A percentile compares a stretch with the other conserved stretches of the same genome.
These are phyloP conservation scores for Prorops nasuta DNA, from an alignment of 1,140 invertebrate species.

Conservation along the genomic window DNA sequence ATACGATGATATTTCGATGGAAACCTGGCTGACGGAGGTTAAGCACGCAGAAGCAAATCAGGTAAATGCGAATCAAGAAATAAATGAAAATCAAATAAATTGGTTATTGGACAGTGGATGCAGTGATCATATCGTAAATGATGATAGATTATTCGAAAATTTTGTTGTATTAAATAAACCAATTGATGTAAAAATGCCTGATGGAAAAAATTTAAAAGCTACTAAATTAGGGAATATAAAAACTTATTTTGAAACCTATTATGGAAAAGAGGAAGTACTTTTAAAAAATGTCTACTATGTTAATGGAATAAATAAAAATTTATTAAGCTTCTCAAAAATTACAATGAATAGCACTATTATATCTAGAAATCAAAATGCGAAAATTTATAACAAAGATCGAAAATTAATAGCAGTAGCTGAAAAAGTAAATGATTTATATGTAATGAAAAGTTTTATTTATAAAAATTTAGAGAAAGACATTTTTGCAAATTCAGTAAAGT, in stretches of 20 bases:
- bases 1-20: neutral
- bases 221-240: conserved; percentile 2
- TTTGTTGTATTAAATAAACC: conserved; percentile 1
- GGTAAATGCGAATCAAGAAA: neutral
- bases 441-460: neutral
- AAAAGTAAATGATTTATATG: neutral
- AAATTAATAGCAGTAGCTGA: neutral
- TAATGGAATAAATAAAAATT: neutral
- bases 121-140: conserved; percentile 1
- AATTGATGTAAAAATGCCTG: conserved; percentile 1
- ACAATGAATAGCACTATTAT: neutral
- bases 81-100: neutral
- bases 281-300: neutral
- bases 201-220: neutral
- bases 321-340: neutral
- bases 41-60: conserved; percentile 3
- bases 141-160: neutral
- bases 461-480: neutral
- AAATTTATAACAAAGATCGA: neutral
- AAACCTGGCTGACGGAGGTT: conserved; percentile 9
- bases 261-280: neutral
- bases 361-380: neutral
- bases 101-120: conserved; percentile 4
- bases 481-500: neutral
- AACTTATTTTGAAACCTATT: neutral